These are phyloP conservation scores for Desmophyllum pertusum DNA, from an alignment of 92 coral and sea anemone genomes.

Conservation along the genomic window DNA sequence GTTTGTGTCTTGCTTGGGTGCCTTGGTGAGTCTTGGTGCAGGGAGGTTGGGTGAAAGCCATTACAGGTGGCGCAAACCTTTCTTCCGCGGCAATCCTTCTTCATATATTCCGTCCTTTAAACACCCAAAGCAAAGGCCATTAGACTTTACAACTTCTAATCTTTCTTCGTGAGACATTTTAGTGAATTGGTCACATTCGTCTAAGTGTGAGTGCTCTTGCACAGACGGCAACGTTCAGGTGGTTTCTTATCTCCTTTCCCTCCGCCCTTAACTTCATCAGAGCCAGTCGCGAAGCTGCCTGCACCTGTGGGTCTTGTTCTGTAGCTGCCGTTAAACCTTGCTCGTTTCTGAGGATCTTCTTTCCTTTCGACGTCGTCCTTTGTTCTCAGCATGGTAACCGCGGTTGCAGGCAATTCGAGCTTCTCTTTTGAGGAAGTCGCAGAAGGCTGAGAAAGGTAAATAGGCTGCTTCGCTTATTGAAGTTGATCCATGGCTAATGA, in stretches of 20 bases:
- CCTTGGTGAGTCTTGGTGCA: slow-evolving; percentile 34
- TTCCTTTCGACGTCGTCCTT: slow-evolving; percentile 27
- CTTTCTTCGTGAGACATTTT: slow-evolving; percentile 39
- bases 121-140: slow-evolving; percentile 34
- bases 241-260: neutral
- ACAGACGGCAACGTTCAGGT: slow-evolving; percentile 14
- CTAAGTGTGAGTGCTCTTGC: slow-evolving; percentile 45
- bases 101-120: slow-evolving; percentile 39
- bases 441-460: slow-evolving; percentile 58
- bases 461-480: neutral
- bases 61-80: slow-evolving; percentile 27
- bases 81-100: slow-evolving; percentile 43
- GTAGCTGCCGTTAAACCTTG: neutral
- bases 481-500: neutral
- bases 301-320: neutral
- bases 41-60: slow-evolving; percentile 40
- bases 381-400: slow-evolving; percentile 30
- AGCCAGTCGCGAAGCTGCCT: neutral
- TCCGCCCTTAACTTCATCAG: neutral
- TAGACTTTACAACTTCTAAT: slow-evolving; percentile 19
- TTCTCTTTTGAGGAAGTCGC: slow-evolving; percentile 43
- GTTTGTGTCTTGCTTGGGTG: slow-evolving; percentile 2
- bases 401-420: slow-evolving; percentile 63
- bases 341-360: neutral
- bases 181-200: slow-evolving; percentile 39